Base-by-base conservation (phyloP, 2,888 invertebrate species). In the Eupithecia insigniata region DNA sequence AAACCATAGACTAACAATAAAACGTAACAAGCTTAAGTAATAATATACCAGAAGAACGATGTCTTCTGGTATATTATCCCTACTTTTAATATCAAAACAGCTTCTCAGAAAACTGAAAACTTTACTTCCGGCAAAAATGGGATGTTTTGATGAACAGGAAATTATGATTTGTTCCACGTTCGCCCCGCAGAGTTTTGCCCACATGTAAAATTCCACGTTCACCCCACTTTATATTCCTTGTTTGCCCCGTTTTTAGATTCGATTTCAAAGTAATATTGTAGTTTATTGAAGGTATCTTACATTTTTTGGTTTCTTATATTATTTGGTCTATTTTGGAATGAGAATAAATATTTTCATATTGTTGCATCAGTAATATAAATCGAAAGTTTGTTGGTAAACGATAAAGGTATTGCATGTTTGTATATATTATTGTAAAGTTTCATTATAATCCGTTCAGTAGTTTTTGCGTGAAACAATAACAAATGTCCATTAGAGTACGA, bases 1-100 rank as follows among this genome's bases (percentile, higher is more conserved):
- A 61, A 36, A 61, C 46, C 22, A 72, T 60, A 28, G 34, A 66
- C 65, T 43, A 64, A 14, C 68, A 65, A 68, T 68, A 68, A 71
- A 71, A 67, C 51, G 55, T 71, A 71, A 71, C 55, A 71, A 67
- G 67, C 71, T 64, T 66, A 51, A 71, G 62, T 71, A 26, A 71
- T 60, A 61, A 71, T 67, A 62, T 1, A 16, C n/a, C n/a, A n/a
- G n/a, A n/a, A n/a, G n/a, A n/a, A n/a, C 16, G 55, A 66, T 34
- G 43, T 43, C 66, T 34, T 68, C 60, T 68, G 46, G 61, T 67
- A 58, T 22, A 39, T 43, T 67, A 64, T 73, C 55, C 55, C 2
- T 69, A 62, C 66, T 69, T 66, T 67, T 32, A 66, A 36, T 58
- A 70, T 64, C 34, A 32, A 70, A 73, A 70, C 73, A 70, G 58